Percentiles rank a stretch among this genome's conserved stretches.
These are phyloP conservation scores for Crocodylus rhombifer DNA, from an alignment of 2,797 vertebrate species.

Conservation along the genomic window DNA sequence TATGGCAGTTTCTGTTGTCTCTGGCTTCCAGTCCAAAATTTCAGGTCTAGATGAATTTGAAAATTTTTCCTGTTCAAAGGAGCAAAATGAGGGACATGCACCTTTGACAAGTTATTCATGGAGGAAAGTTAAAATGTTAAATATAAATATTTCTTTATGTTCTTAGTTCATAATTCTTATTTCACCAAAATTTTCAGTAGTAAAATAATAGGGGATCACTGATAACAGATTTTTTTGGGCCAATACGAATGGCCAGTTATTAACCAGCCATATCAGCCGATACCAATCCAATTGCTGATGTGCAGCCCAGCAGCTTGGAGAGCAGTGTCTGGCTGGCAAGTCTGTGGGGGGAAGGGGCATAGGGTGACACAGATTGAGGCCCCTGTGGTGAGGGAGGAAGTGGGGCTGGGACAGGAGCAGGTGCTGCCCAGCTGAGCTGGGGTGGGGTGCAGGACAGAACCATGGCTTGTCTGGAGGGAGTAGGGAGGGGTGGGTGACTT, in stretches of 20 bases:
- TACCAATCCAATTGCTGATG: too few relatives aligned
- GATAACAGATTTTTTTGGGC: too few relatives aligned
- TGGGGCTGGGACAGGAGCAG: too few relatives aligned
- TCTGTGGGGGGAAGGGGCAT: not conserved
- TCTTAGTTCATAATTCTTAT: not conserved
- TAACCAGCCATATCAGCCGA: too few relatives aligned
- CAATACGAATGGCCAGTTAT: too few relatives aligned
- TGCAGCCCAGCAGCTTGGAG: not conserved
- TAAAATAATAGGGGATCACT: not conserved
- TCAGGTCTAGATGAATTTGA: not conserved
- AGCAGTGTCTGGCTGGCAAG: not conserved
- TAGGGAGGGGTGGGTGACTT: too few relatives aligned
- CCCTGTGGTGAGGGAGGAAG: too few relatives aligned
- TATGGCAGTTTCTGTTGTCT: constrained; percentile 15
- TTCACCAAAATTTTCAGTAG: not conserved
- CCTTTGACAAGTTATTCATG: not conserved
- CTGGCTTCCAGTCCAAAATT: not conserved
- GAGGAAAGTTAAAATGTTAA: not conserved
- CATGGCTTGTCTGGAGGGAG: too few relatives aligned
- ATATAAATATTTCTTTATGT: not conserved
- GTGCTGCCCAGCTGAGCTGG: too few relatives aligned
- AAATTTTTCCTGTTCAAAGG: not conserved
- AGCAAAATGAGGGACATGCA: not conserved
- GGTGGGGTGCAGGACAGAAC: too few relatives aligned
- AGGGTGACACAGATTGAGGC: too few relatives aligned